phyloP scores from a whole-genome alignment of 2,797 vertebrate species.

The Rhinella marina region DNA sequence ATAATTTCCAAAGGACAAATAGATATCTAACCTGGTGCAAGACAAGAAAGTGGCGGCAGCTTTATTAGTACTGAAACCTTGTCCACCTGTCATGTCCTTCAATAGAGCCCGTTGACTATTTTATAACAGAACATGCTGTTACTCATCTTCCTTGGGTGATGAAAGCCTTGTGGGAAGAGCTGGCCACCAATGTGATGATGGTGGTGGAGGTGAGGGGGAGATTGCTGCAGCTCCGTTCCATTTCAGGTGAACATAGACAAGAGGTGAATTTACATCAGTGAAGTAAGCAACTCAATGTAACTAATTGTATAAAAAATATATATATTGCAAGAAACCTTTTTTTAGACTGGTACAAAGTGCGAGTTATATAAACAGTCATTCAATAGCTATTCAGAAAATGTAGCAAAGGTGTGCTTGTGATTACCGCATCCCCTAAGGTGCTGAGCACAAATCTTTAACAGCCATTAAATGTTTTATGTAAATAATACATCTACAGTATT shows the following conservation, averaged over 20 bases:
- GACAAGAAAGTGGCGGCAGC: no score
- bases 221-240: no score
- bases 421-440: not conserved
- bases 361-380: not conserved
- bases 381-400: not conserved
- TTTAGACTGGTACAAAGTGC: not conserved
- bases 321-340: not conserved
- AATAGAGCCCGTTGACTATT: no score
- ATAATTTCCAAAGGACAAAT: no score
- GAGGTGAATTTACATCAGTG: not conserved
- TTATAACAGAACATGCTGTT: no score
- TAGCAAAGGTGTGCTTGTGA: not conserved
- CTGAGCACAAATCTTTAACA: not conserved
- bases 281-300: not conserved
- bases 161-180: no score
- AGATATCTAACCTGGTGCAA: no score
- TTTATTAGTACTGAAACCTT: no score
- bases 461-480: not conserved
- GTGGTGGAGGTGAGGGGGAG: no score
- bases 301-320: not conserved
- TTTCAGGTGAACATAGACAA: not conserved
- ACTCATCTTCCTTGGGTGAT: no score
- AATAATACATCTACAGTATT: not conserved
- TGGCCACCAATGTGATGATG: no score
- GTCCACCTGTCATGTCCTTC: no score